Evolutionary conservation across 2,113 vertebrate genomes (phyloP).

Genomic region (Neolamprologus caudopunctatus): DNA sequence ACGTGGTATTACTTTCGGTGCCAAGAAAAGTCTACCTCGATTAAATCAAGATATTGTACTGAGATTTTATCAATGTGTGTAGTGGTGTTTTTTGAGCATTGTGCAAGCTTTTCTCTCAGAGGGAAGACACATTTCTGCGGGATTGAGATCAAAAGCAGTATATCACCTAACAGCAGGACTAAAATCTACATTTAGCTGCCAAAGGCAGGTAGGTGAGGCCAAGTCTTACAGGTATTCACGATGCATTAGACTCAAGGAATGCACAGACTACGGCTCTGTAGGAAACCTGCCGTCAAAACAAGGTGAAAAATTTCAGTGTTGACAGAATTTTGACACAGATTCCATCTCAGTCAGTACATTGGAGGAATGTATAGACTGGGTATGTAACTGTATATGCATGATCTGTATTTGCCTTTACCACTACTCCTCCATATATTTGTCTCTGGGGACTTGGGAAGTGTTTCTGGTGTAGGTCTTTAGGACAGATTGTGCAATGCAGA

Average conservation of each 20-base stretch:
- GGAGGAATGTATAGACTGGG: not conserved
- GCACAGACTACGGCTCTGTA: not conserved
- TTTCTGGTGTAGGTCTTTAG: not conserved
- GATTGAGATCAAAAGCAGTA: constrained; percentile 9
- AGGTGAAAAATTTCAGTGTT: not conserved
- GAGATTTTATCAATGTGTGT: not conserved
- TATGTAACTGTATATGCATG: not conserved
- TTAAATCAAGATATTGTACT: not conserved
- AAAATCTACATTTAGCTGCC: not conserved
- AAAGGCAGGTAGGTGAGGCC: not conserved
- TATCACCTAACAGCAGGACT: not conserved
- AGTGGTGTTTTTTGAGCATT: not conserved
- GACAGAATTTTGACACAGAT: constrained; percentile 1
- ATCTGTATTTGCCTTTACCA: constrained; percentile 1
- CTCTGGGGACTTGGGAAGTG: not conserved
- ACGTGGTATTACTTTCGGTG: not conserved
- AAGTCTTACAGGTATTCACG: not conserved
- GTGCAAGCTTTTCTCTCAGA: not conserved
- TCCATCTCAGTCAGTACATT: not conserved
- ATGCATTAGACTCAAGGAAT: not conserved
- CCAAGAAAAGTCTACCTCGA: not conserved
- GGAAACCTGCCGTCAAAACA: not conserved
- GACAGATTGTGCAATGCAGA: not conserved
- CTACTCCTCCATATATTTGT: not conserved
- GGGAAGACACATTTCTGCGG: not conserved